Percentiles rank a stretch among this genome's conserved stretches.
phyloP scores from a whole-genome alignment of 2,797 vertebrate species.

The Neostethus bicornis region DNA sequence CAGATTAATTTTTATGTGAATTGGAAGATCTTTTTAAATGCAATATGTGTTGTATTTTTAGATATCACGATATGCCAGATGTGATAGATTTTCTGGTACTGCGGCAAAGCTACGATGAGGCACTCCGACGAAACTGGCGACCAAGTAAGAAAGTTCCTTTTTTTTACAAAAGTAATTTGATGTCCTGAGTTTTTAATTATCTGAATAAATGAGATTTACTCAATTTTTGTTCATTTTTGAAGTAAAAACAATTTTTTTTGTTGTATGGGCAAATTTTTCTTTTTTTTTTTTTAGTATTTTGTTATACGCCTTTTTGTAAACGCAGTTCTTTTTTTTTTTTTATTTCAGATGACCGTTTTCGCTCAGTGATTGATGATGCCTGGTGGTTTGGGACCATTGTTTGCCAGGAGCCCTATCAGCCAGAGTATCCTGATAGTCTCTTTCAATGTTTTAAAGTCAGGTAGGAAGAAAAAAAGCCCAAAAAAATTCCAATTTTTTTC shows the following conservation, averaged over 20 bases:
- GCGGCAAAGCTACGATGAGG: conserved; percentile 93
- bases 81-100: conserved; percentile 98
- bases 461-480: conserved; percentile 62
- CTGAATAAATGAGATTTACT: neutral
- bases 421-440: conserved; percentile 93
- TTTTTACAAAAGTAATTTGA: neutral
- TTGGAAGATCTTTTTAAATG: neutral
- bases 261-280: neutral
- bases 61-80: conserved; percentile 98
- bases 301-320: too few relatives aligned
- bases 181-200: neutral
- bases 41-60: conserved; percentile 51
- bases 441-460: conserved; percentile 98
- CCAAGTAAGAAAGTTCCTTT: conserved; percentile 80
- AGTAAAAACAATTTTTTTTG: neutral
- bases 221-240: too few relatives aligned
- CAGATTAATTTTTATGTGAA: neutral
- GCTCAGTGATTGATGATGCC: conserved; percentile 96
- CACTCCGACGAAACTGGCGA: conserved; percentile 90
- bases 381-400: conserved; percentile 99
- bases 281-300: neutral
- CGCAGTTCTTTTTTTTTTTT: too few relatives aligned
- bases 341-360: conserved; percentile 87
- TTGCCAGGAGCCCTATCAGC: conserved; percentile 93
- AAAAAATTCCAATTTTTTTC: neutral